Percentiles rank a stretch among this genome's conserved stretches.
These are phyloP conservation scores for Zygothrica quintamaculata DNA, from an alignment of 2,888 invertebrate species.

Conservation along the genomic window DNA sequence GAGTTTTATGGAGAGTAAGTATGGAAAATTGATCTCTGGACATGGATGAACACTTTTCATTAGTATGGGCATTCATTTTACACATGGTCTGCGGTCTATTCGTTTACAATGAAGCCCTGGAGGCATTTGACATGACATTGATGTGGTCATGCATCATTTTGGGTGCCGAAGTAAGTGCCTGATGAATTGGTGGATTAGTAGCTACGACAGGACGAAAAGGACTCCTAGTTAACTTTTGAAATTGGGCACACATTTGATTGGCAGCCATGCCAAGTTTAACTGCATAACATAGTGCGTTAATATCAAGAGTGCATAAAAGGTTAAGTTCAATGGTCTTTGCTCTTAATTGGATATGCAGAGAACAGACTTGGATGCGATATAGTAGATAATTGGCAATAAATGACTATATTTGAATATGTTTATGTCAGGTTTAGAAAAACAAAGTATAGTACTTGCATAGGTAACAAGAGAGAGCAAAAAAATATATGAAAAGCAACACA, in stretches of 20 bases:
- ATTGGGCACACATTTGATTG: slow-evolving; percentile 10
- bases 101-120: slow-evolving; percentile 10
- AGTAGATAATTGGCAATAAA: too few relatives aligned
- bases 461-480: too few relatives aligned
- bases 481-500: too few relatives aligned
- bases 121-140: slow-evolving; percentile 44
- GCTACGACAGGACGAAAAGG: background rate
- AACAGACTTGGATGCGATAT: too few relatives aligned
- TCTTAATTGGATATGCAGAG: too few relatives aligned
- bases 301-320: too few relatives aligned
- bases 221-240: background rate
- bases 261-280: slow-evolving; percentile 12
- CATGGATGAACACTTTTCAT: slow-evolving; percentile 49
- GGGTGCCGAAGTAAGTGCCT: background rate
- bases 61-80: slow-evolving; percentile 41
- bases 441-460: too few relatives aligned
- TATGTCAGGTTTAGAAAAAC: too few relatives aligned
- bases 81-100: slow-evolving; percentile 17
- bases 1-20: too few relatives aligned
- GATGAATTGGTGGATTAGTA: slow-evolving; percentile 2
- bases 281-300: too few relatives aligned
- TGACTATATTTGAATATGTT: too few relatives aligned
- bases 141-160: slow-evolving; percentile 50
- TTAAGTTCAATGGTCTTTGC: too few relatives aligned
- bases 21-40: slow-evolving; percentile 15